Base-by-base conservation (phyloP, 2,888 invertebrate species). In the Chloromyia formosa region DNA sequence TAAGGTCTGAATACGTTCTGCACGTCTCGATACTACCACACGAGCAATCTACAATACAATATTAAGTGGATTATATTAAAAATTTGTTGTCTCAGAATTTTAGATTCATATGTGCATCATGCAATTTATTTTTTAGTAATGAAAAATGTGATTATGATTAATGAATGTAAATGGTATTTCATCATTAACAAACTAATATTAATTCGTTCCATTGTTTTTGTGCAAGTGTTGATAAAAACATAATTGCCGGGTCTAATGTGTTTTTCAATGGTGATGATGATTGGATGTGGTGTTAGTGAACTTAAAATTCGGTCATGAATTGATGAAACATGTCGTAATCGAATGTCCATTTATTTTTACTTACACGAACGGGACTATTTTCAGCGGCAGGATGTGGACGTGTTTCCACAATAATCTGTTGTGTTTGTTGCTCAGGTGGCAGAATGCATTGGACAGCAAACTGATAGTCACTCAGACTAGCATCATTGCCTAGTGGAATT, bases 401-500 rank as follows among this genome's bases (percentile, higher is more conserved):
- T 12, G 12, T 62, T 42, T 62, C 49, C 27, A 58, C 16, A 40
- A 73, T 49, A 42, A 56, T 27, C 12, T 22, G 22, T 60, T 69
- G 22, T 1, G 35, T 4, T 20, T 18, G 58, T 42, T 58, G 73
- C 23, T 75, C 42, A n/a, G 27, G 60, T 68, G 60, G 72, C 49
- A 61, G 71, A 75, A 42, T 77, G 53, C 49, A 73, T 73, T 78
- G 79, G 73, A 71, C 27, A 42, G 40, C 35, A 18, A 71, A 40
- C 12, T 71, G 56, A 54, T 69, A 69, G n/a, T 69, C 68, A 18
- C 4, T 23, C 20, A 79, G 71, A 79, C 81, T 81, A 79, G 82
- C 80, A 77, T 82, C 80, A 78, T 83, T 82, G 79, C 83, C 82
- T 80, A 82, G 82, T 77, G 79, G 78, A 75, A 80, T 80, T 77